Evolutionary conservation across 2,888 invertebrate species (phyloP).

Genomic region (Schrankia costaestrigalis): DNA sequence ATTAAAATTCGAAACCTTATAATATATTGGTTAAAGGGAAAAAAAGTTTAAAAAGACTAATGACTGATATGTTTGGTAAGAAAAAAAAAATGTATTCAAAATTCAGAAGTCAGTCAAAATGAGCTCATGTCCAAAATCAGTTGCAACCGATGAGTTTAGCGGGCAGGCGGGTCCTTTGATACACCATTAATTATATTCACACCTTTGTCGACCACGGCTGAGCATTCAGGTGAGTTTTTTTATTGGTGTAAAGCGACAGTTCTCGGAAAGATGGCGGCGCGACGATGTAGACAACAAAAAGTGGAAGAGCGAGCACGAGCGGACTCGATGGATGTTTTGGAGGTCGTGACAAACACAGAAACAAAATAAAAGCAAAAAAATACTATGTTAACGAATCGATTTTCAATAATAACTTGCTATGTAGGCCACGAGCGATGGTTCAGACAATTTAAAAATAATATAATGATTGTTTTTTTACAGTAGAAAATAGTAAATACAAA

Average conservation of each 20-base stretch:
- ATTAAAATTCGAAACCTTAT: conserved; percentile 44
- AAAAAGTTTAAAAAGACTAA: conserved; percentile 34
- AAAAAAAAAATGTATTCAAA: conserved; percentile 26
- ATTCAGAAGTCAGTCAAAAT: conserved; percentile 34
- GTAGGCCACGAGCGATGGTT: conserved; percentile 10
- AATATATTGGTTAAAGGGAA: conserved; percentile 49
- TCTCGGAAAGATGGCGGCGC: conserved; percentile 63
- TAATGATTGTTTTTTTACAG: conserved; percentile 1
- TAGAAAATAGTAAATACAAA: too few species aligned
- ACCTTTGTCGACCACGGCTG: conserved; percentile 60
- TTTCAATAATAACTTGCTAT: conserved; percentile 15
- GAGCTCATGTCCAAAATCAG: conserved; percentile 49
- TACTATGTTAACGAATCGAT: conserved; percentile 18
- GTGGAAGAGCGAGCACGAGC: conserved; percentile 60
- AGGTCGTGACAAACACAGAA: conserved; percentile 47
- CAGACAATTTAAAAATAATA: conserved; percentile 8
- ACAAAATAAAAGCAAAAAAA: conserved; percentile 26
- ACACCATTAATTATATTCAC: conserved; percentile 77
- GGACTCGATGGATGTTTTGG: conserved; percentile 46
- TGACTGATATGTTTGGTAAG: conserved; percentile 16
- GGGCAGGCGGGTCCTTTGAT: conserved; percentile 64
- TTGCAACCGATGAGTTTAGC: conserved; percentile 37
- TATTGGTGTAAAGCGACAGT: conserved; percentile 56
- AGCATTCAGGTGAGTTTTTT: conserved; percentile 38
- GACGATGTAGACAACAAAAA: conserved; percentile 50